These are phyloP conservation scores for Falco columbarius DNA, from an alignment of 2,797 vertebrate genomes.

Conservation along the genomic window DNA sequence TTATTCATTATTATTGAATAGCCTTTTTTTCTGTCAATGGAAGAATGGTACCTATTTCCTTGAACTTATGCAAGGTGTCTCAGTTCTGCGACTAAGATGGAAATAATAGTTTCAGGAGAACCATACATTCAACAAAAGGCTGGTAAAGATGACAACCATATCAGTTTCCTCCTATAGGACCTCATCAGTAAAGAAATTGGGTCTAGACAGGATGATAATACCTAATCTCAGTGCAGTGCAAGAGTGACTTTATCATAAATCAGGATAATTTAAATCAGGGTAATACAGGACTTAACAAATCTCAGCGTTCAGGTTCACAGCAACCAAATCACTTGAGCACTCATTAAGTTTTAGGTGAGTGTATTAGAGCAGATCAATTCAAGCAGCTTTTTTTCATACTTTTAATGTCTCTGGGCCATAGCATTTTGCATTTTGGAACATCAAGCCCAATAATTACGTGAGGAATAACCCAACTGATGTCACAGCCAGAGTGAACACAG, in stretches of 20 bases:
- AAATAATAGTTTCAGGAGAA: not conserved
- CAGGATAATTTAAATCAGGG: not conserved
- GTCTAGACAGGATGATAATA: not conserved
- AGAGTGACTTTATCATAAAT: not conserved
- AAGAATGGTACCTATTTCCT: not conserved
- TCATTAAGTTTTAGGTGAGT: not conserved
- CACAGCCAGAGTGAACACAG: not conserved
- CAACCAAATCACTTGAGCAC: not conserved
- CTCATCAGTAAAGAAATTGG: not conserved
- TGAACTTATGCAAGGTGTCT: not conserved
- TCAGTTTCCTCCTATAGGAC: not conserved
- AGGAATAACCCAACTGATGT: not conserved
- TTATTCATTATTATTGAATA: not conserved
- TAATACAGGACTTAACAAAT: not conserved
- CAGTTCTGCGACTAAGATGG: not conserved
- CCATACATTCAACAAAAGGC: not conserved
- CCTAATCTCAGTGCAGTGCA: not conserved
- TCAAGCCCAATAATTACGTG: not conserved
- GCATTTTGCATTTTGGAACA: not conserved
- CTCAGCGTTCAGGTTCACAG: not conserved
- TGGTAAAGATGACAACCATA: slow-evolving; percentile 2
- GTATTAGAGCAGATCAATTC: not conserved
- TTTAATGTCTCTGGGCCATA: not conserved
- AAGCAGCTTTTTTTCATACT: not conserved
- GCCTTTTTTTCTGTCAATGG: not conserved